These are phyloP conservation scores for Seira musarum DNA, from an alignment of 2,888 invertebrate species.

Conservation along the genomic window DNA sequence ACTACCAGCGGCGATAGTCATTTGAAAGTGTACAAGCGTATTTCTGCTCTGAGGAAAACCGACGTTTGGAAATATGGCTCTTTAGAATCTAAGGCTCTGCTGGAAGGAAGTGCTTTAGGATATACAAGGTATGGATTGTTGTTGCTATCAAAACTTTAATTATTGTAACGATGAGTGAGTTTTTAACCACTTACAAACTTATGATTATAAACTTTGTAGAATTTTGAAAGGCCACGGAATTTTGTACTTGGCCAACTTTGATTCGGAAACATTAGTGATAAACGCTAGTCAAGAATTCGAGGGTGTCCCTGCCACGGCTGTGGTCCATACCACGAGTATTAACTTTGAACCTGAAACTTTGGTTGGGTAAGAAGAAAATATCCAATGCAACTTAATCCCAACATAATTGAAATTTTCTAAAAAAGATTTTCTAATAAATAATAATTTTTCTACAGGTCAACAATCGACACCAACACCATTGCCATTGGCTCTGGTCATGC, in stretches of 20 bases:
- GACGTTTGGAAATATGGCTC: conserved; percentile 76
- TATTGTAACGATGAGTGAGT: background rate
- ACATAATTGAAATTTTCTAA: no score
- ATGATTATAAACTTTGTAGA: no score
- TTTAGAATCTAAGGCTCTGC: conserved; percentile 69
- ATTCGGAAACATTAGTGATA: conserved; percentile 20
- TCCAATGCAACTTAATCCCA: no score
- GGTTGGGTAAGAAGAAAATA: conserved; percentile 21
- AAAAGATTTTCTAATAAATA: no score
- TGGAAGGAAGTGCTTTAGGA: conserved; percentile 69
- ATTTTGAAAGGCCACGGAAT: conserved; percentile 43
- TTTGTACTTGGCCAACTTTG: conserved; percentile 47
- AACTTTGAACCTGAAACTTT: background rate
- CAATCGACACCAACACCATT: background rate
- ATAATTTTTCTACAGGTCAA: conserved; percentile 19
- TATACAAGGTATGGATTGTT: conserved; percentile 67
- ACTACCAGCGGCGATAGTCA: conserved; percentile 67
- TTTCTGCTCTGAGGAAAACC: conserved; percentile 65
- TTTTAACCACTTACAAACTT: background rate
- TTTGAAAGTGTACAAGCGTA: conserved; percentile 68
- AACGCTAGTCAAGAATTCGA: conserved; percentile 40
- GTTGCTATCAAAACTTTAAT: background rate
- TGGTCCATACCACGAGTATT: background rate
- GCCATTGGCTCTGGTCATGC: conserved; percentile 22
- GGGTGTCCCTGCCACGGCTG: conserved; percentile 40